Conservation (phyloP, 2,113 vertebrate genomes). For the Tichodroma muraria region DNA sequence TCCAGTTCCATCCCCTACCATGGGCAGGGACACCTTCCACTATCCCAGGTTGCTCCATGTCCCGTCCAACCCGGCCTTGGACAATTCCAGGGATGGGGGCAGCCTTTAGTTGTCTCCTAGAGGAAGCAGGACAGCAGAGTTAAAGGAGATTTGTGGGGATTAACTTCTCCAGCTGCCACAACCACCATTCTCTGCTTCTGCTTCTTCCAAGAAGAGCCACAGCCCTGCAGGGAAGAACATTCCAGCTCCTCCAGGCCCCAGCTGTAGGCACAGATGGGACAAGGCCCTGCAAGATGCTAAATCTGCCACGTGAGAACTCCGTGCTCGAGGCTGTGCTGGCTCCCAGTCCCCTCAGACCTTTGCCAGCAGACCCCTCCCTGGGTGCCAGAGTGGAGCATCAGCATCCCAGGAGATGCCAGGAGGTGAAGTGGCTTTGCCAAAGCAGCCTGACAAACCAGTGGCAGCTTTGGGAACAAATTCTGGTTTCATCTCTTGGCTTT, state of each 20-base stretch:
- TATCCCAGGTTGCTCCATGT: not conserved
- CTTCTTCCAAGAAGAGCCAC: not conserved
- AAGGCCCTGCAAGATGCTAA: not conserved
- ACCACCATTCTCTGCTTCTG: not conserved
- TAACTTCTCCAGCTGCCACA: not conserved
- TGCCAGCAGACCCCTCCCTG: not conserved
- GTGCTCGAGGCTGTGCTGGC: not conserved
- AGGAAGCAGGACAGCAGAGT: not conserved
- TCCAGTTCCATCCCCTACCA: not conserved
- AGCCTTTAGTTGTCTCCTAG: not conserved
- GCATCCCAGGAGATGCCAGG: not conserved
- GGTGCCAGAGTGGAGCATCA: not conserved
- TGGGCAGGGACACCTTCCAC: not conserved
- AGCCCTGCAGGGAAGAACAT: not conserved
- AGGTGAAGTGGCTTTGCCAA: not conserved
- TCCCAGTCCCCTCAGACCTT: not conserved
- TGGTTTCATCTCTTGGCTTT: not conserved
- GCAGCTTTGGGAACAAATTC: not conserved
- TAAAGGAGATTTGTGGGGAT: not conserved
- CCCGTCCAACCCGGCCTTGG: fast-evolving
- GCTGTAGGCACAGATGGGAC: not conserved
- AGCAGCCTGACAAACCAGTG: not conserved
- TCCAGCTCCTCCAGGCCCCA: not conserved
- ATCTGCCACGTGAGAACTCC: not conserved
- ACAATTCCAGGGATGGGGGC: not conserved